Percentiles rank a stretch among this genome's conserved stretches.
These are phyloP conservation scores for Caracal caracal DNA, from an alignment of 2,113 vertebrate genomes.

Conservation along the genomic window DNA sequence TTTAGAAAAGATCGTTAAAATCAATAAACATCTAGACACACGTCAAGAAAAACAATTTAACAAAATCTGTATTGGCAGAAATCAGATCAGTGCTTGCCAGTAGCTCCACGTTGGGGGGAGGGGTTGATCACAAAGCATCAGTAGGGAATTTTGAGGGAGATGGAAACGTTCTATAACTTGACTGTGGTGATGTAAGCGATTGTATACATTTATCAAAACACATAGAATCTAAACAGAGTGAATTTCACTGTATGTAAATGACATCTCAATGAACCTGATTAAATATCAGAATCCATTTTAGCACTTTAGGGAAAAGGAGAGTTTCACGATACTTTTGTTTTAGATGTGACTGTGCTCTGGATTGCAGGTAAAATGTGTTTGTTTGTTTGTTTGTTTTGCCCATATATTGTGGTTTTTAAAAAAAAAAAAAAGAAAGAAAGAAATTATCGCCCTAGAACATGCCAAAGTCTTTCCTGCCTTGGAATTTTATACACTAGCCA, in stretches of 20 bases:
- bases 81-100: background rate
- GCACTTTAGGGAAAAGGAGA: background rate
- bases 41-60: background rate
- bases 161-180: background rate
- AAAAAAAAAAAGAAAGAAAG: background rate
- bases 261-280: background rate
- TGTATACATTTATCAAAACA: background rate
- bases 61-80: background rate
- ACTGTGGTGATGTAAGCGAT: background rate
- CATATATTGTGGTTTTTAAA: background rate
- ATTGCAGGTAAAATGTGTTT: background rate
- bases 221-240: background rate
- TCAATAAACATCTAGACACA: background rate
- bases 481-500: background rate
- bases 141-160: background rate
- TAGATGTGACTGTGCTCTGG: background rate
- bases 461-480: background rate
- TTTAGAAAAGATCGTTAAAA: background rate
- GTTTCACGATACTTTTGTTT: background rate
- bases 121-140: background rate
- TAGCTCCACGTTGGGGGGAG: no score
- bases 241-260: background rate
- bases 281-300: background rate
- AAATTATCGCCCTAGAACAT: background rate
- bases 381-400: background rate